Evolutionary conservation across 2,113 vertebrate genomes (phyloP), one percentile per base, ranked within the genome.

Genomic region (Siniperca chuatsi): DNA sequence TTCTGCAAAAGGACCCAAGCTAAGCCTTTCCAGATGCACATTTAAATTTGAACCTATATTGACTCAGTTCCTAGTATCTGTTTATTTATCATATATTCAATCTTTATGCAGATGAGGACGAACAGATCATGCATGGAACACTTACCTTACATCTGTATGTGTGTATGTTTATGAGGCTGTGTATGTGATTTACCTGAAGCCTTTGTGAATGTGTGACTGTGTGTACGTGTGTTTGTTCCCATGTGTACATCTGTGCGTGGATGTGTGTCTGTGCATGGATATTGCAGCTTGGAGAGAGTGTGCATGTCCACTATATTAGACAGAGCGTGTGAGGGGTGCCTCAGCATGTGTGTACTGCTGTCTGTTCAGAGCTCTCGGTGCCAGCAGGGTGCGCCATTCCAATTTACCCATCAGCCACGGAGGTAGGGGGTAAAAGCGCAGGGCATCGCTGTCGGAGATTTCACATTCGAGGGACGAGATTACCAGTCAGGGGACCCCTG

Each of bases 251-350:
- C 83, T 55, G 82, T 82, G 79, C 52, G 64, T 70, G 80, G 83
- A 90, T 70, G 64, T 90, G 89, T 89, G 90, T 89, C 86, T 80
- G 85, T 88, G 91, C 91, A 92, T 91, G 93, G 92, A 94, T 93
- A 93, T 94, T 89, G 81, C 89, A 90, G 94, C 93, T 93, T 89
- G 90, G 72, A 87, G 89, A 82, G 89, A 89, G 92, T 85, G 92
- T 93, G 93, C 90, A 93, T 91, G 94, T 95, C 90, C 92, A 94
- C 94, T 94, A 93, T 92, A 95, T 95, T 95, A 95, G 93, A 94
- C 82, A 74, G 90, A 90, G 82, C 72, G 57, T 60, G 89, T 8
- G 86, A 85, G 90, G 90, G 92, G 90, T 61, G 89, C 88, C 94
- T 86, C 92, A 92, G 93, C 89, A 65, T 92, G 94, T 89, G 93